These are phyloP conservation scores for Allenopithecus nigroviridis DNA, from an alignment of 2,797 vertebrate species.

Conservation along the genomic window DNA sequence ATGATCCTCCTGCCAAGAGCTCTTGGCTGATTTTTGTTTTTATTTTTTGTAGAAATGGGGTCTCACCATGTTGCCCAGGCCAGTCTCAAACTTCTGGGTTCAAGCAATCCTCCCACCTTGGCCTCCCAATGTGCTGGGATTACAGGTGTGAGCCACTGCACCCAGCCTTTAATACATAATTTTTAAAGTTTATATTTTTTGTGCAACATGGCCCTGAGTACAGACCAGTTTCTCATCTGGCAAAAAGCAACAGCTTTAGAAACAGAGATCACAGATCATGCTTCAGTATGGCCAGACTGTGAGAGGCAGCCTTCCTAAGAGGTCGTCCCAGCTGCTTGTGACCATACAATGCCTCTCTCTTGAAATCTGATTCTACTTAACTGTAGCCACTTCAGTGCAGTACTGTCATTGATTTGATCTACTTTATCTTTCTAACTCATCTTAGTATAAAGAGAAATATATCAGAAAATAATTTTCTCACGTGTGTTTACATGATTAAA, in stretches of 20 bases:
- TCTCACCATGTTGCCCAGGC: not conserved
- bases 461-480: not conserved
- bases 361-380: not conserved
- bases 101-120: not conserved
- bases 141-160: not conserved
- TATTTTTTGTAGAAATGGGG: not conserved
- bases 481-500: not conserved
- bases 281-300: not conserved
- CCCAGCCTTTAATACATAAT: not conserved
- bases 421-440: not conserved
- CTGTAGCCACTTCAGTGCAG: accelerated
- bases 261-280: accelerated
- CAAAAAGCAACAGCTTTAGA: not conserved
- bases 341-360: too few species aligned
- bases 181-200: not conserved
- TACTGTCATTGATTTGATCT: not conserved
- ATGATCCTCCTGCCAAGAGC: not conserved
- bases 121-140: not conserved
- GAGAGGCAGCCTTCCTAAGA: not conserved
- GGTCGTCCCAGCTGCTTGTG: not conserved
- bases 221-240: not conserved
- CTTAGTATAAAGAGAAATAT: not conserved
- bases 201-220: not conserved
- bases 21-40: not conserved
- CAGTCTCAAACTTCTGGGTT: not conserved